Percentiles rank a stretch among this genome's conserved stretches.
Conservation (phyloP, 2,797 vertebrate genomes). For the Sarcoramphus papa region DNA sequence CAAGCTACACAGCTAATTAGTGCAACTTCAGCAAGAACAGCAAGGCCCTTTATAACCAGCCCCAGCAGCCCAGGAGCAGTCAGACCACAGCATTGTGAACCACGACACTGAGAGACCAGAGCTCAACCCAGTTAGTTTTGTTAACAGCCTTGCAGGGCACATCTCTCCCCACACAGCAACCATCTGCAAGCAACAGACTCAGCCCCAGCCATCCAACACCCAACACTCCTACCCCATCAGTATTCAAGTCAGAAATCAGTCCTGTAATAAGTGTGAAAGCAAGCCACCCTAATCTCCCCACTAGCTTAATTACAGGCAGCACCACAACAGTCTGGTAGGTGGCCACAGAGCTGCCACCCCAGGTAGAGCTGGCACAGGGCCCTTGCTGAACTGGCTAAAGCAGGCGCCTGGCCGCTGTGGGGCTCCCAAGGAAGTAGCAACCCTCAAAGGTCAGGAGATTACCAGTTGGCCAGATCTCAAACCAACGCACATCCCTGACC, state of each 20-base stretch:
- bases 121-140: background rate
- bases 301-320: conserved; percentile 34
- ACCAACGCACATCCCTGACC: background rate
- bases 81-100: background rate
- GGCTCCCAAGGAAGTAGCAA: background rate
- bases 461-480: background rate
- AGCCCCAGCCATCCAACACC: background rate
- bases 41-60: background rate
- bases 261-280: background rate
- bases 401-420: background rate
- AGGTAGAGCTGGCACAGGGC: background rate
- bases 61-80: background rate
- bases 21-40: conserved; percentile 39
- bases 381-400: background rate
- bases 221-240: background rate
- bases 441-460: conserved; percentile 2
- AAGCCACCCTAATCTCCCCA: background rate
- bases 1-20: background rate
- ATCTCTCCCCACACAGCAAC: background rate
- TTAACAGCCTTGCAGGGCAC: background rate
- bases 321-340: background rate
- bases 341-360: background rate
- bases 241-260: background rate
- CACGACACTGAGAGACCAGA: background rate
- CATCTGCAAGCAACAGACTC: background rate